Conservation (phyloP, 2,888 invertebrate genomes). For the Gastrophysa polygoni region DNA sequence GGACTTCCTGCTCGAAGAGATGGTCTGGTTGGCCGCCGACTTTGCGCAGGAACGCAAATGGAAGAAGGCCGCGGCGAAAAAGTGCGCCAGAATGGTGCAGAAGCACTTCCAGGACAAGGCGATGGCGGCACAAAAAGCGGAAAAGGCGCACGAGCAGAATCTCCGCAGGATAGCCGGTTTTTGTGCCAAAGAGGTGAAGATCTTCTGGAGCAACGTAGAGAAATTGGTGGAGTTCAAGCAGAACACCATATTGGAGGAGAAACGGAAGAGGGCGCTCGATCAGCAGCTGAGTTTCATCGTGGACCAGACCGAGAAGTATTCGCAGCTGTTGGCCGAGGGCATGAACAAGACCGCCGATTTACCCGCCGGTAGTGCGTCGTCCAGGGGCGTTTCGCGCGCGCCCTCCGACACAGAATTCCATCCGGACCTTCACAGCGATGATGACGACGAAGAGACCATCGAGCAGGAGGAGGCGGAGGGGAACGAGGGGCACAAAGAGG, state of each 20-base stretch:
- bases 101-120: conserved; percentile 93
- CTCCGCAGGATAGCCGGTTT: conserved; percentile 85
- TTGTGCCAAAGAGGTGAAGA: conserved; percentile 90
- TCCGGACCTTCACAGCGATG: conserved; percentile 75
- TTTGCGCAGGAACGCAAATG: conserved; percentile 97
- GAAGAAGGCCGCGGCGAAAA: conserved; percentile 95
- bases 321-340: conserved; percentile 86
- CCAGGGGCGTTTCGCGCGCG: conserved; percentile 57
- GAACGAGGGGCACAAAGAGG: conserved; percentile 67
- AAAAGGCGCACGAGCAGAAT: conserved; percentile 89
- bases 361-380: conserved; percentile 60
- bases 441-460: conserved; percentile 94
- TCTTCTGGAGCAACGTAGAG: conserved; percentile 96
- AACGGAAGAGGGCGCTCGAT: conserved; percentile 92
- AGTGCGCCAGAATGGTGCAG: conserved; percentile 89
- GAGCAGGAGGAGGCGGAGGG: conserved; percentile 75
- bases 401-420: conserved; percentile 80
- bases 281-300: conserved; percentile 97
- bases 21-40: conserved; percentile 98
- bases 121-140: conserved; percentile 84
- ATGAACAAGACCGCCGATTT: conserved; percentile 67
- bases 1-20: conserved; percentile 98
- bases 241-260: conserved; percentile 89
- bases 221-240: conserved; percentile 96
- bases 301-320: conserved; percentile 97